These are phyloP conservation scores for Tanytarsus gracilentus DNA, from an alignment of 2,888 invertebrate species.

Conservation along the genomic window DNA sequence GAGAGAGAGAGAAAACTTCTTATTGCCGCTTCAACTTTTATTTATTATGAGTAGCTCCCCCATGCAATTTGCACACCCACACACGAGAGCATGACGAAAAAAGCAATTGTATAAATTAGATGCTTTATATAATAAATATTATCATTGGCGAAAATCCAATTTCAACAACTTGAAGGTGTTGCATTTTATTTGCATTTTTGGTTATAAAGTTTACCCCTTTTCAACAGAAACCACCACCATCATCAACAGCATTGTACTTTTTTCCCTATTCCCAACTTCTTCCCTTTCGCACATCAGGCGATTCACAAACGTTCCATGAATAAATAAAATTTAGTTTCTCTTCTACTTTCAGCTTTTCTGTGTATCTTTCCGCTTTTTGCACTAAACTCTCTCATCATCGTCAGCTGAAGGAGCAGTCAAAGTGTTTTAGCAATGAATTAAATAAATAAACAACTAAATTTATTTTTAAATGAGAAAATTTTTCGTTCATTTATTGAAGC, in stretches of 20 bases:
- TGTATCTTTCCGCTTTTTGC: background rate
- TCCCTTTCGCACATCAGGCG: background rate
- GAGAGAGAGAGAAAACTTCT: no score
- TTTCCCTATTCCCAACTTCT: background rate
- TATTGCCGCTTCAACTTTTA: conserved; percentile 21
- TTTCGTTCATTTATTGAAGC: no score
- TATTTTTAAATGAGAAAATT: no score
- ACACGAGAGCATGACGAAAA: background rate
- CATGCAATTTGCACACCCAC: conserved; percentile 3
- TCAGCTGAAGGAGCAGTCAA: no score
- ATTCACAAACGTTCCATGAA: conserved; percentile 20
- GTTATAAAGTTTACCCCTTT: conserved; percentile 21
- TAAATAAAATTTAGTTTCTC: conserved; percentile 20
- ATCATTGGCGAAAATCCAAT: conserved; percentile 29
- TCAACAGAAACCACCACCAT: background rate
- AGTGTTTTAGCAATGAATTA: no score
- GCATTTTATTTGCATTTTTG: conserved; percentile 29
- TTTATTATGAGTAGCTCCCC: background rate
- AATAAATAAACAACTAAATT: no score
- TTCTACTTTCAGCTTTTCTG: background rate
- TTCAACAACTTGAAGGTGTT: conserved; percentile 30
- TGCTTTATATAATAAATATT: conserved; percentile 29
- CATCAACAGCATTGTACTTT: background rate
- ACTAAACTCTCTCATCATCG: background rate
- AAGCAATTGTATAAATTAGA: conserved; percentile 14